phyloP scores from a whole-genome alignment of 2,113 vertebrate genomes.

The Channa argus region DNA sequence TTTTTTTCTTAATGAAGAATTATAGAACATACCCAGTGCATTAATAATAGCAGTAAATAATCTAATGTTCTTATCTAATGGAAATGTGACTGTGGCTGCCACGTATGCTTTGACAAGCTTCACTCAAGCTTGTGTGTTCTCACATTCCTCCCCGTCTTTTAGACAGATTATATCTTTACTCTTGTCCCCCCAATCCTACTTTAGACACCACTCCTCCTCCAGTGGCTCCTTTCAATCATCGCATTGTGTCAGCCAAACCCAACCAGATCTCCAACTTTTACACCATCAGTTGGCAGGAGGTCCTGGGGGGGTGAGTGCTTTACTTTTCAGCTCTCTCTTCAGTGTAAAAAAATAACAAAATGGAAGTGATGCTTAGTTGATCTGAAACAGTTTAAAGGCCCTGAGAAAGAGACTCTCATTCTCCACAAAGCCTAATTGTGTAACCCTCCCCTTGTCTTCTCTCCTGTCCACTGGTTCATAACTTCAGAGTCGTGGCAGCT shows the following conservation, averaged over 20 bases:
- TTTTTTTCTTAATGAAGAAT: too few species aligned
- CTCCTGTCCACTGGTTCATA: slow-evolving; percentile 69
- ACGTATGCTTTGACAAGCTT: slow-evolving; percentile 6
- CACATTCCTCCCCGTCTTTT: slow-evolving; percentile 45
- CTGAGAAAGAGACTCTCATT: slow-evolving; percentile 41
- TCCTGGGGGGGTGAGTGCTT: slow-evolving; percentile 92
- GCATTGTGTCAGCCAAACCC: slow-evolving; percentile 91
- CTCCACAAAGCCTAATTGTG: slow-evolving; percentile 55
- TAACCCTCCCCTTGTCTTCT: slow-evolving; percentile 37
- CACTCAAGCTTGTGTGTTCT: slow-evolving; percentile 40
- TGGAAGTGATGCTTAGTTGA: slow-evolving; percentile 9
- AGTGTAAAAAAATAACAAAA: not conserved
- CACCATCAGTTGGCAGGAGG: slow-evolving; percentile 89
- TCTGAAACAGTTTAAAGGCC: slow-evolving; percentile 43
- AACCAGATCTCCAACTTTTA: slow-evolving; percentile 91
- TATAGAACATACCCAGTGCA: too few species aligned
- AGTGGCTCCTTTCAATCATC: slow-evolving; percentile 92
- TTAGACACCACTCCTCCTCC: slow-evolving; percentile 85
- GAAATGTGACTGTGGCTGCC: slow-evolving; percentile 41
- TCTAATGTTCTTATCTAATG: not conserved
- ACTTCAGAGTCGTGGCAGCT: slow-evolving; percentile 80
- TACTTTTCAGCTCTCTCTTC: slow-evolving; percentile 10
- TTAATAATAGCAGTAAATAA: too few species aligned
- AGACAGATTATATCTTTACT: slow-evolving; percentile 39
- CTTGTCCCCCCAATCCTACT: slow-evolving; percentile 39